These are phyloP conservation scores for Sebastes oblongus DNA, from an alignment of 2,797 vertebrate species.

Conservation along the genomic window DNA sequence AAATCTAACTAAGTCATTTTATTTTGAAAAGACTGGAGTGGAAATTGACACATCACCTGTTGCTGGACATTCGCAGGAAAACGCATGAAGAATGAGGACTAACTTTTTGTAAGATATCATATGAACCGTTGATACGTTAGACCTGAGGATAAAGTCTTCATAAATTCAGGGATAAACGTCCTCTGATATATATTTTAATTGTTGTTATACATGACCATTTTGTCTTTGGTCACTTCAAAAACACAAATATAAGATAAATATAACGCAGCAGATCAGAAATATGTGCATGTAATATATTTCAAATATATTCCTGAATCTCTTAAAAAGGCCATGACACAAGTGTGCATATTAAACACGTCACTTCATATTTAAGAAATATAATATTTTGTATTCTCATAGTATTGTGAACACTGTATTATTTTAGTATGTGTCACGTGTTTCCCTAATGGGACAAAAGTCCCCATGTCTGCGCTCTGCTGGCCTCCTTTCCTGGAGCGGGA, in stretches of 20 bases:
- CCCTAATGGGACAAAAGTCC: constrained; percentile 53
- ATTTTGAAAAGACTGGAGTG: no score
- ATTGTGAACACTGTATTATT: background rate
- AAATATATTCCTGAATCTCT: background rate
- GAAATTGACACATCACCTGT: no score
- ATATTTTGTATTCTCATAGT: background rate
- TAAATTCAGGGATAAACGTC: background rate
- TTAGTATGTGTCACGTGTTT: constrained; percentile 27
- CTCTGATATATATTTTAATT: background rate
- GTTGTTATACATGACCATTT: background rate
- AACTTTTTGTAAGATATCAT: no score
- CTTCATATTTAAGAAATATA: background rate
- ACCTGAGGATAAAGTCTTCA: background rate
- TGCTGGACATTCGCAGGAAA: no score
- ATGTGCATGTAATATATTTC: background rate
- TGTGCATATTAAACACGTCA: background rate
- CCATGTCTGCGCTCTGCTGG: constrained; percentile 45
- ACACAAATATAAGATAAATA: no score
- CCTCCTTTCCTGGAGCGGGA: constrained; percentile 71
- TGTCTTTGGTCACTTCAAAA: background rate
- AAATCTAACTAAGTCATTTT: no score
- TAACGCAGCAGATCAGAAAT: background rate
- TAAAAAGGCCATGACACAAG: background rate
- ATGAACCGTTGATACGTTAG: no score
- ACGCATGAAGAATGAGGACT: no score